Evolutionary conservation across 1,140 invertebrate genomes (phyloP).

Genomic region (Diorhabda sublineata): DNA sequence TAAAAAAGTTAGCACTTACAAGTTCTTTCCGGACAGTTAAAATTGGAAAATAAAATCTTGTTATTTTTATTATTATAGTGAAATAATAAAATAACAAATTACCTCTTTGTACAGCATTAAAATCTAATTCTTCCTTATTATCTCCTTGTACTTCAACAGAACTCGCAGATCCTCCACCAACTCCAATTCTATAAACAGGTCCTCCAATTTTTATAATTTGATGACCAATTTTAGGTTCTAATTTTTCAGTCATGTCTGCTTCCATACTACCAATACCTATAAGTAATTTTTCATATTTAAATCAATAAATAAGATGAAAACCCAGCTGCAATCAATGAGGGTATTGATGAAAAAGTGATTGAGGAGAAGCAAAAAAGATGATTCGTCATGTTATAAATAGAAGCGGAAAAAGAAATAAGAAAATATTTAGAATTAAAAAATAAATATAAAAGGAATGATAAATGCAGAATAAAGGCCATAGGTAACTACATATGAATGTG

Average conservation of each 20-base stretch:
- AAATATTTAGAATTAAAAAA: too few species aligned
- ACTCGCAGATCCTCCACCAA: constrained; percentile 94
- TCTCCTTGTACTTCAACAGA: constrained; percentile 91
- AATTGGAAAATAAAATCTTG: background rate
- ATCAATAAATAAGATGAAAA: background rate
- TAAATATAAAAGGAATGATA: too few species aligned
- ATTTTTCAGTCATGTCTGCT: constrained; percentile 71
- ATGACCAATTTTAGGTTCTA: constrained; percentile 70
- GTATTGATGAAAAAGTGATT: too few species aligned
- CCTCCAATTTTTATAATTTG: constrained; percentile 92
- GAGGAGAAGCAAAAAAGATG: too few species aligned
- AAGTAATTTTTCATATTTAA: background rate
- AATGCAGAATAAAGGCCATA: too few species aligned
- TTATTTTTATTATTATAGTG: background rate
- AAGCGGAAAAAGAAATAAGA: too few species aligned
- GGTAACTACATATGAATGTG: too few species aligned
- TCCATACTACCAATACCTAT: constrained; percentile 81
- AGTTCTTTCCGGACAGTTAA: background rate
- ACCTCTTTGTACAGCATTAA: constrained; percentile 89
- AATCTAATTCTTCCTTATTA: constrained; percentile 83
- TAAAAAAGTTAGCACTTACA: background rate
- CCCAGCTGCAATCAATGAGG: too few species aligned
- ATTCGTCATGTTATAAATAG: too few species aligned
- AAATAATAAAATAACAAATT: background rate
- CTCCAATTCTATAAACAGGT: constrained; percentile 93